These are phyloP conservation scores for Yponomeuta plumbellus DNA, from an alignment of 2,888 invertebrate genomes.

Conservation along the genomic window DNA sequence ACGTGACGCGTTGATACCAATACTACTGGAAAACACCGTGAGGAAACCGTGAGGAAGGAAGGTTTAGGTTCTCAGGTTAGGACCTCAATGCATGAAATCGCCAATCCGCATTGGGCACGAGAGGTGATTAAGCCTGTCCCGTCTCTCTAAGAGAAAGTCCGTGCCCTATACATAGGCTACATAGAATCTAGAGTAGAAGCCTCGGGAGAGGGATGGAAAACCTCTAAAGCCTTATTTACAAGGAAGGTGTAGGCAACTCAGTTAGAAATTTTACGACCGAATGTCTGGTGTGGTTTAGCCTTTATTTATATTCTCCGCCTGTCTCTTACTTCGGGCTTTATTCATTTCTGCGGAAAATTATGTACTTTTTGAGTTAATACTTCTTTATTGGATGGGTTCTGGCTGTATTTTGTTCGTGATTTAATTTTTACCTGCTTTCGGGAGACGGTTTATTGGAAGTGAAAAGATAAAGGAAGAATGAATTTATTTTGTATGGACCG, in stretches of 20 bases:
- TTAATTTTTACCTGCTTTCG: not conserved
- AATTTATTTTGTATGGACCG: no score
- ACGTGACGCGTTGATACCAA: no score
- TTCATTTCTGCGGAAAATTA: not conserved
- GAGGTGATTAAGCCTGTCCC: no score
- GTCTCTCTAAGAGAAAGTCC: no score
- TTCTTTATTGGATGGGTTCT: not conserved
- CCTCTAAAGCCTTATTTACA: conserved; percentile 1
- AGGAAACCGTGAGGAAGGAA: no score
- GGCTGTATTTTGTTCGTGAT: not conserved
- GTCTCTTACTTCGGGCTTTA: not conserved
- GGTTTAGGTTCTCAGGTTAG: no score
- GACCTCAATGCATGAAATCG: no score
- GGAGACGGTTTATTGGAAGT: no score
- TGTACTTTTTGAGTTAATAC: not conserved
- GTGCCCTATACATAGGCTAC: not conserved
- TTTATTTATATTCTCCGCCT: not conserved
- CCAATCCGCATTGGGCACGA: no score
- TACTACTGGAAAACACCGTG: no score
- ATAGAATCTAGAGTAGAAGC: not conserved
- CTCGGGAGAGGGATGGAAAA: not conserved
- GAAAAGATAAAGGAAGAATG: no score
- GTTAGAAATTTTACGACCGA: conserved; percentile 3
- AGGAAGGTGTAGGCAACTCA: not conserved
- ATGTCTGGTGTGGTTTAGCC: not conserved